Evolutionary conservation across 35 echinoderm and acorn worm genomes (phyloP).

Genomic region (Apostichopus californicus): DNA sequence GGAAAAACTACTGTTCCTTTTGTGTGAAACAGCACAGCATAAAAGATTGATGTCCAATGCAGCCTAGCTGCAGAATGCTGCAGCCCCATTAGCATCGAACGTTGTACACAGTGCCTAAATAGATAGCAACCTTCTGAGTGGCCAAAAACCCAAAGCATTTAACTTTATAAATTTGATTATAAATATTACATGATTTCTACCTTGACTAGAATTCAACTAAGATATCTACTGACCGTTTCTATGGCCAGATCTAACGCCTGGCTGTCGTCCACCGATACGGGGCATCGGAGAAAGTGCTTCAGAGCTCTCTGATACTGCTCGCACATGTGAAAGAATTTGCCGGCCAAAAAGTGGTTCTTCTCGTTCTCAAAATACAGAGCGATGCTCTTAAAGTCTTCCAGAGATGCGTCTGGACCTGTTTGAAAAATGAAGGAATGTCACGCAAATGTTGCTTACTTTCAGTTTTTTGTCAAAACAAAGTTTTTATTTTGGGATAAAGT

Average conservation of each 20-base stretch:
- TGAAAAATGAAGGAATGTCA: conserved; percentile 1
- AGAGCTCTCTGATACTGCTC: conserved; percentile 80
- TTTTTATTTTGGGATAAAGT: background rate
- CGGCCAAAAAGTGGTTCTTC: conserved; percentile 94
- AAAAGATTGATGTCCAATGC: too few relatives aligned
- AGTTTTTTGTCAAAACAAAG: background rate
- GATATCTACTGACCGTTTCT: conserved; percentile 77
- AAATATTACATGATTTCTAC: too few relatives aligned
- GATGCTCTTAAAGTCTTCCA: conserved; percentile 93
- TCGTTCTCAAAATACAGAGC: conserved; percentile 93
- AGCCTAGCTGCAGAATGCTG: too few relatives aligned
- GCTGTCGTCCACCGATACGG: conserved; percentile 80
- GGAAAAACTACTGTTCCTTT: too few relatives aligned
- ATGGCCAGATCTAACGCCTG: conserved; percentile 97
- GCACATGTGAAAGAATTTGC: conserved; percentile 97
- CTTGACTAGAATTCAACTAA: too few relatives aligned
- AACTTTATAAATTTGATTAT: too few relatives aligned
- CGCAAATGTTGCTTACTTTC: background rate
- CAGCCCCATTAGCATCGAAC: too few relatives aligned
- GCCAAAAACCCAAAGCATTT: too few relatives aligned
- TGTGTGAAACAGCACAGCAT: too few relatives aligned
- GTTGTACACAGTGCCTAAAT: too few relatives aligned
- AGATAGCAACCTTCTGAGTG: too few relatives aligned
- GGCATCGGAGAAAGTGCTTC: conserved; percentile 93
- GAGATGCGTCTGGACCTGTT: conserved; percentile 88